Evolutionary conservation across 2,888 invertebrate species (phyloP), one percentile per base, ranked within the genome.

Genomic region (Tolmerus cingulatus): DNA sequence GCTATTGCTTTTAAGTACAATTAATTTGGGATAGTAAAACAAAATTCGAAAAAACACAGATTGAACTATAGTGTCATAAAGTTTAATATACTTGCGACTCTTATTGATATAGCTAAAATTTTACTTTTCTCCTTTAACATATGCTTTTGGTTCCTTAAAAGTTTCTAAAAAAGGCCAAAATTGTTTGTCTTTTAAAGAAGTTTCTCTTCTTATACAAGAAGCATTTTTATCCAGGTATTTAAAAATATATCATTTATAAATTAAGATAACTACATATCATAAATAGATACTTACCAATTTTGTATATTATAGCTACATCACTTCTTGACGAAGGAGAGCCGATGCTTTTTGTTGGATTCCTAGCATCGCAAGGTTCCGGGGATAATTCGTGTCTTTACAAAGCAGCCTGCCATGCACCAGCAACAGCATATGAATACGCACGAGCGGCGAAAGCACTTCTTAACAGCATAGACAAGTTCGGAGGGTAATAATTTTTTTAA

Each of bases 361-460:
- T 96, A 82, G 95, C 95, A 0, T 96, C 97, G 90, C 95, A 96
- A 88, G 97, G 97, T 90, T 93, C 96, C 46, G 94, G 94, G 55
- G 94, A 95, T 90, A 95, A 95, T 91, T 94, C 95, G 74, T 97
- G 97, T 90, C 93, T 97, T 43, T 95, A 96, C 91, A 94, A 95
- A 82, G 94, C 97, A 2, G 95, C 97, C 9, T 97, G 97, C 90
- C 95, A 95, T 90, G 94, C 95, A 89, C 97, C 97, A 0, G 93
- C 94, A 76, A 95, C 95, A 87, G 96, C 97, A 9, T 94, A 94
- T 87, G 94, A 96, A 89, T 97, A 97, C 91, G 94, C 95, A 1
- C 95, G 95, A 1, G 97, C 96, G 0, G 96, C 95, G n/a, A 96
- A 96, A 89, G 94, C 97, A 89, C 91, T 97, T 14, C 90, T 97